A percentile compares a stretch with the other conserved stretches of the same genome.
These are phyloP conservation scores for Phthorimaea operculella DNA, from an alignment of 1,140 invertebrate species.

Conservation along the genomic window DNA sequence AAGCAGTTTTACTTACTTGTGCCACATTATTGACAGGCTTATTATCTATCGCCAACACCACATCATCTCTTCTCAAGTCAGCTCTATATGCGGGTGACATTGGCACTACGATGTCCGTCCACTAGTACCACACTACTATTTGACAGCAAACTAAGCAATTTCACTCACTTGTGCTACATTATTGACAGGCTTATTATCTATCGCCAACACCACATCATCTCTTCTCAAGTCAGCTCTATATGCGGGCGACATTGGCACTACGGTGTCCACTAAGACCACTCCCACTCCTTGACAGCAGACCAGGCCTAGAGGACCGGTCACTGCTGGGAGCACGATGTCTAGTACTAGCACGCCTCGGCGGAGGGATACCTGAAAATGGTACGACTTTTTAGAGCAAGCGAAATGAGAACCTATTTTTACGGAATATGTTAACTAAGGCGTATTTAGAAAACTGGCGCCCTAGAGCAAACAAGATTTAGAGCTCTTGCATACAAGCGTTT, in stretches of 20 bases:
- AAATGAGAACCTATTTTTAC: no score
- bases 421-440: no score
- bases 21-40: constrained; percentile 78
- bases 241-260: constrained; percentile 80
- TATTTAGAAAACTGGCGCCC: no score
- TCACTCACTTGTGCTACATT: constrained; percentile 76
- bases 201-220: constrained; percentile 81
- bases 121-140: no score
- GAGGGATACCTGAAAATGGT: constrained; percentile 40
- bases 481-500: no score
- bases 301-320: constrained; percentile 44
- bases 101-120: constrained; percentile 80
- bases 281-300: constrained; percentile 63
- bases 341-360: constrained; percentile 48
- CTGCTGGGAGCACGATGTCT: constrained; percentile 52
- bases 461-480: no score
- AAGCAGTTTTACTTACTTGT: constrained; percentile 72
- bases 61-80: constrained; percentile 81
- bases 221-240: constrained; percentile 79
- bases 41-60: constrained; percentile 83
- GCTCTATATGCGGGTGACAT: constrained; percentile 80
- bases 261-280: constrained; percentile 79
- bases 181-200: constrained; percentile 81
- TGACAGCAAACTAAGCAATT: no score
- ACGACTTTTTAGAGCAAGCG: no score